phyloP scores from a whole-genome alignment of 2,113 vertebrate genomes.

The Hirundichthys speculiger region DNA sequence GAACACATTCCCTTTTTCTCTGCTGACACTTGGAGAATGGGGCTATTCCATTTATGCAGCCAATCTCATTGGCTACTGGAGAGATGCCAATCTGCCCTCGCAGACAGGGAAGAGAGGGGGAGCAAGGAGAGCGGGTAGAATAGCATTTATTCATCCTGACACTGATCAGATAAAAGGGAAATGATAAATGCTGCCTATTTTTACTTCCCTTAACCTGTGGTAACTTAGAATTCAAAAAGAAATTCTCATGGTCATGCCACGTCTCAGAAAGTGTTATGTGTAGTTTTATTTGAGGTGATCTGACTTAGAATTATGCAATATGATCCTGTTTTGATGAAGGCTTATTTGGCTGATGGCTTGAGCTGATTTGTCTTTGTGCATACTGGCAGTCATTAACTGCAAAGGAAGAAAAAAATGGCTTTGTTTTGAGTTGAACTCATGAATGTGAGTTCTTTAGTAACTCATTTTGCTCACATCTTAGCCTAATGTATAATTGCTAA shows the following conservation, averaged over 20 bases:
- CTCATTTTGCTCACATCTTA: too few species aligned
- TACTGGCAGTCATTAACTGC: slow-evolving; percentile 1
- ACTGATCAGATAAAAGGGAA: slow-evolving; percentile 79
- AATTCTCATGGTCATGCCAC: slow-evolving; percentile 1
- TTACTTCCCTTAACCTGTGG: slow-evolving; percentile 65
- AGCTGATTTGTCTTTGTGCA: slow-evolving; percentile 10
- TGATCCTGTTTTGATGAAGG: slow-evolving; percentile 24
- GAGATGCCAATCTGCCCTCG: slow-evolving; percentile 74
- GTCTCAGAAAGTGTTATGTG: slow-evolving; percentile 19
- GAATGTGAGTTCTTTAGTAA: neutral
- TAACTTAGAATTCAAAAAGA: slow-evolving; percentile 54
- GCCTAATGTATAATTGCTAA: too few species aligned
- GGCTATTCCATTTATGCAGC: slow-evolving; percentile 73
- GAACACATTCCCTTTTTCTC: slow-evolving; percentile 51
- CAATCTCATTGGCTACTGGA: slow-evolving; percentile 75
- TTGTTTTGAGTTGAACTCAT: neutral
- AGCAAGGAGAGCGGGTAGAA: slow-evolving; percentile 51
- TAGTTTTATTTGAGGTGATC: slow-evolving; percentile 38
- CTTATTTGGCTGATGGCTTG: slow-evolving; percentile 35
- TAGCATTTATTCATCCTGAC: slow-evolving; percentile 79
- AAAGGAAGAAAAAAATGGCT: neutral
- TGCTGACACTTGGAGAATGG: slow-evolving; percentile 69
- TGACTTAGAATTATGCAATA: slow-evolving; percentile 31
- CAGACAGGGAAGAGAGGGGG: slow-evolving; percentile 66
- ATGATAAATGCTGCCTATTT: slow-evolving; percentile 78